A percentile compares a stretch with the other conserved stretches of the same genome.
Conservation (phyloP, 2,113 vertebrate genomes). For the Suricata suricatta region DNA sequence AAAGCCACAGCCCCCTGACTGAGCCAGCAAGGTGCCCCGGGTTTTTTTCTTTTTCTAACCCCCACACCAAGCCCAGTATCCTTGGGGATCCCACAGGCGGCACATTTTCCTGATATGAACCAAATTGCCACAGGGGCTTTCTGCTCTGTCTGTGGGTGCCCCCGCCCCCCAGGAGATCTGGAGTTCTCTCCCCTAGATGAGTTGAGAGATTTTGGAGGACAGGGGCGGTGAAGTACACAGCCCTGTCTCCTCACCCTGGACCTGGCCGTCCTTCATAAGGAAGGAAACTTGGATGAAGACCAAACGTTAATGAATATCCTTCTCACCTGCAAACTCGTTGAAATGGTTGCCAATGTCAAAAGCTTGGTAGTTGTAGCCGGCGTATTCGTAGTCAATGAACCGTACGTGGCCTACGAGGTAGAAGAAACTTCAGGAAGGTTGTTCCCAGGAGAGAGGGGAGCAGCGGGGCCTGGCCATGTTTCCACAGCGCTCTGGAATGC, state of each 20-base stretch:
- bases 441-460: background rate
- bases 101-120: background rate
- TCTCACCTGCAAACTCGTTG: slow-evolving; percentile 97
- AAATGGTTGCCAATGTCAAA: slow-evolving; percentile 99
- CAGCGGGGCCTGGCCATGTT: accelerated
- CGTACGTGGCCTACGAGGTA: slow-evolving; percentile 87
- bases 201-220: background rate
- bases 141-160: background rate
- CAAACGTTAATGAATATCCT: accelerated
- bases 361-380: slow-evolving; percentile 98
- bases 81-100: background rate
- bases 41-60: background rate
- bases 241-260: background rate
- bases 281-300: background rate
- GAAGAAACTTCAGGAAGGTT: background rate
- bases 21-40: background rate
- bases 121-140: background rate
- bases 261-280: background rate
- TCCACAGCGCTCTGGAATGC: background rate
- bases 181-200: background rate
- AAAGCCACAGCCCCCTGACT: background rate
- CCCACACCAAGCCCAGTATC: background rate
- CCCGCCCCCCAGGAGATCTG: background rate
- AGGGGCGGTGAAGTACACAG: background rate
- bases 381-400: slow-evolving; percentile 98